Base-by-base conservation (phyloP, 2,113 vertebrate species). In the Cochlearius cochlearius region DNA sequence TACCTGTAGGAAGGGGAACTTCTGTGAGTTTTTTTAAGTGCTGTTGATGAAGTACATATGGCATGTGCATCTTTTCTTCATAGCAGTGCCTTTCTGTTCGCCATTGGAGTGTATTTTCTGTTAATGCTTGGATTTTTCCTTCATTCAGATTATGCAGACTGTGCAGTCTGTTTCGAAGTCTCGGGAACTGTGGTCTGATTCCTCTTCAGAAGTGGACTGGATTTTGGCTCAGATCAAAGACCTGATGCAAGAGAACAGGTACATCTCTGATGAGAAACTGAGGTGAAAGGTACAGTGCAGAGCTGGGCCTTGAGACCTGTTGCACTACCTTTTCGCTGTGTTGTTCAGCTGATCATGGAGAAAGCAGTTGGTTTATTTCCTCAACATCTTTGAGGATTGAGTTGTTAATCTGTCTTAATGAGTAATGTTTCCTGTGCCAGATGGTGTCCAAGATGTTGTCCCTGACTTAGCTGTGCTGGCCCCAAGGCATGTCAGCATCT, bases 151-250 rank as follows among this genome's bases (percentile, higher is more conserved):
- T 85, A 95, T 99, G 88, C 96, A 97, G 83, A 85, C 95, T 64
- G 91, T 90, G 16, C 97, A 97, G 11, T 69, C 94, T 85, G 80
- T 97, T 68, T 93, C 96, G 15, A 96, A 96, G 49, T 95, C 96
- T 39, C 84, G 60, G 76, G 98, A 97, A 9, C 16, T 71, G 29
- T 99, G 98, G 98, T 98, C 95, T 1, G 94, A 96, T 36, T 97
- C 98, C 18, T 98, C 98, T 64, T 98, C 98, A 63, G 98, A 99
- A 92, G 84, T 99, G 97, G 98, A 98, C 95, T 98, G 99, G 98
- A 98, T 99, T 80, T 98, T 99, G 32, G 98, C 98, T 82, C 99
- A 99, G 96, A 98, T 99, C 88, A 99, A 99, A 92, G 98, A 98
- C 93, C 98, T 99, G 50, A 73, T 98, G 63, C 89, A 98, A 86